Evolutionary conservation across 2,113 vertebrate species (phyloP), one percentile per base, ranked within the genome.

Genomic region (Toxotes jaculatrix): DNA sequence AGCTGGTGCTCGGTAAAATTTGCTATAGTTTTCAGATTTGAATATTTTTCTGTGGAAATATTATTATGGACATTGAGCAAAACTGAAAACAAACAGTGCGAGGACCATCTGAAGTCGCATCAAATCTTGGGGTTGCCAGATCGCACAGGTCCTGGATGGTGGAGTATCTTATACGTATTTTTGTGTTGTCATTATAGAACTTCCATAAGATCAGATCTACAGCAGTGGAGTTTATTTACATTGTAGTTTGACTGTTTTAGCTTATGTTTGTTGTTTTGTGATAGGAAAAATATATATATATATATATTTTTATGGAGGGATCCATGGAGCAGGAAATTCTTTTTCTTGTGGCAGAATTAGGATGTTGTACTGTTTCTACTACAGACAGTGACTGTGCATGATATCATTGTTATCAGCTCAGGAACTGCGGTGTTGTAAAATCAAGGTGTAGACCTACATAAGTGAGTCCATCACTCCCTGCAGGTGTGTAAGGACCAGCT

Each of bases 401-500:
- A 1, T 40, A 38, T 47, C 42, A 31, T 9, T 43, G 74, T 77
- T 71, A 55, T 65, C 7, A 61, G 69, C 51, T 53, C 2, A 60
- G 55, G n/a, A 78, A 51, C 49, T n/a, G 47, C 77, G 68, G 42
- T 80, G 70, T 64, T 36, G n/a, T 75, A 19, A 68, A 85, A 87
- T 75, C 12, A 64, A 76, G 85, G 82, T 43, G 23, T 36, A 17
- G 84, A 69, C 73, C 70, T 40, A 59, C 74, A 78, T 74, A 45
- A 80, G 56, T 65, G 47, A 71, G 74, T 74, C 76, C 77, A 64
- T 79, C 59, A 16, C 61, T 79, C 86, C 60, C 66, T 88, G 84
- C 84, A 87, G 82, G 86, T 77, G 80, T 87, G 80, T 73, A 55
- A 87, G 70, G 82, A 79, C 1, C 62, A 85, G 79, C 74, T 87